Evolutionary conservation across 2,797 vertebrate genomes (phyloP).

Genomic region (Odontamblyopus rebecca): DNA sequence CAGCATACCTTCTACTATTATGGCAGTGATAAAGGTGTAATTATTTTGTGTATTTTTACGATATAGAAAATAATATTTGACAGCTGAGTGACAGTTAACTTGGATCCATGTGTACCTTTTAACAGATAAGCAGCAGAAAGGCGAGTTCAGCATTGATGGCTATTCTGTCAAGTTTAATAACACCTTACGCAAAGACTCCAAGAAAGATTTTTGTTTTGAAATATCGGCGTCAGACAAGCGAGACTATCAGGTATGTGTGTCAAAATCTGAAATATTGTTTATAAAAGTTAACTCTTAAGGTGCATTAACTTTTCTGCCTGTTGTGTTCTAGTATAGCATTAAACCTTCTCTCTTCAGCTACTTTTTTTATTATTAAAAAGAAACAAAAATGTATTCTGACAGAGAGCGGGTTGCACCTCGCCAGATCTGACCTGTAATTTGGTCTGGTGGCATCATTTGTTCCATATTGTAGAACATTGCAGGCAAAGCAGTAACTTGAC

Average conservation of each 20-base stretch:
- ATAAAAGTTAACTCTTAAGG: slow-evolving; percentile 10
- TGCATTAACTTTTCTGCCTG: no score
- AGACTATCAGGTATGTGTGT: slow-evolving; percentile 86
- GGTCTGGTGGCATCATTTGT: no score
- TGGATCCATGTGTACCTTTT: slow-evolving; percentile 2
- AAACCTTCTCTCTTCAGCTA: no score
- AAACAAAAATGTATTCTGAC: no score
- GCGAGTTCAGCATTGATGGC: slow-evolving; percentile 92
- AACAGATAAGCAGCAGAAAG: slow-evolving; percentile 98
- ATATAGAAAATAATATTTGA: not conserved
- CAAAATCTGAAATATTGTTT: slow-evolving; percentile 11
- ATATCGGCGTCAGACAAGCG: slow-evolving; percentile 93
- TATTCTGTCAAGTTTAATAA: slow-evolving; percentile 90
- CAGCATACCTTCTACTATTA: slow-evolving; percentile 92
- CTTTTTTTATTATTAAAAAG: no score
- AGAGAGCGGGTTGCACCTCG: no score
- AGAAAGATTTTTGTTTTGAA: slow-evolving; percentile 98
- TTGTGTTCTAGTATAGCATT: no score
- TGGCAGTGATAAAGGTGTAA: slow-evolving; percentile 92
- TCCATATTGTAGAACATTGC: no score
- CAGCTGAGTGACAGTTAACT: not conserved
- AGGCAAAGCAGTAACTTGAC: no score
- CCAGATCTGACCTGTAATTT: no score
- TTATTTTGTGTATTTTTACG: not conserved
- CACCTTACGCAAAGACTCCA: slow-evolving; percentile 89